phyloP scores from a whole-genome alignment of 2,888 invertebrate genomes.

The Argynnis bischoffii region DNA sequence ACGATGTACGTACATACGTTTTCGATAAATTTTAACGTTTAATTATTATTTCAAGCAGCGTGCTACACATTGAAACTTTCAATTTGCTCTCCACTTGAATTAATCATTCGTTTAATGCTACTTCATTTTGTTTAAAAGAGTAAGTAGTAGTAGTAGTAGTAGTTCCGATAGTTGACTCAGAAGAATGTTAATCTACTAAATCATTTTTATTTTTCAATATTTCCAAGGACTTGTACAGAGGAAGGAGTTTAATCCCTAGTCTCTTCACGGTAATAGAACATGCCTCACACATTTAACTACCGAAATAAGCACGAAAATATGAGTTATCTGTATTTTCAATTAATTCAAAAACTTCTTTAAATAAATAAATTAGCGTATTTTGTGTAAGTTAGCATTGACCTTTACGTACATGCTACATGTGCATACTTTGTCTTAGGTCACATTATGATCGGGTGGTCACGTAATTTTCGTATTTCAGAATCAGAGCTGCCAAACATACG shows the following conservation, averaged over 20 bases:
- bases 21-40: slow-evolving; percentile 19
- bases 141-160: no score
- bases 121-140: not conserved
- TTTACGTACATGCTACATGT: not conserved
- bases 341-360: no score
- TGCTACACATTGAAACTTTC: slow-evolving; percentile 2
- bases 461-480: slow-evolving; percentile 39
- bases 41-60: slow-evolving; percentile 11
- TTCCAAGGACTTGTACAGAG: no score
- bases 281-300: no score
- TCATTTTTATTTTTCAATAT: no score
- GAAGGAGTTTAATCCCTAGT: no score
- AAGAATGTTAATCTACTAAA: no score
- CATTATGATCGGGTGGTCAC: slow-evolving; percentile 31
- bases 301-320: no score
- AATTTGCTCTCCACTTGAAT: not conserved
- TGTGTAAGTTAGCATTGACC: not conserved
- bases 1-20: slow-evolving; percentile 2
- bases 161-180: no score
- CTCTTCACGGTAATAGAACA: no score
- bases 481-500: slow-evolving; percentile 37
- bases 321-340: no score
- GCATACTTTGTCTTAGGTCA: slow-evolving; percentile 28
- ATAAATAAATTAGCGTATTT: no score
- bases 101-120: not conserved